Evolutionary conservation across 2,888 invertebrate genomes (phyloP), one percentile per base, ranked within the genome.

Genomic region (Scaptomyza cyrtandrae): DNA sequence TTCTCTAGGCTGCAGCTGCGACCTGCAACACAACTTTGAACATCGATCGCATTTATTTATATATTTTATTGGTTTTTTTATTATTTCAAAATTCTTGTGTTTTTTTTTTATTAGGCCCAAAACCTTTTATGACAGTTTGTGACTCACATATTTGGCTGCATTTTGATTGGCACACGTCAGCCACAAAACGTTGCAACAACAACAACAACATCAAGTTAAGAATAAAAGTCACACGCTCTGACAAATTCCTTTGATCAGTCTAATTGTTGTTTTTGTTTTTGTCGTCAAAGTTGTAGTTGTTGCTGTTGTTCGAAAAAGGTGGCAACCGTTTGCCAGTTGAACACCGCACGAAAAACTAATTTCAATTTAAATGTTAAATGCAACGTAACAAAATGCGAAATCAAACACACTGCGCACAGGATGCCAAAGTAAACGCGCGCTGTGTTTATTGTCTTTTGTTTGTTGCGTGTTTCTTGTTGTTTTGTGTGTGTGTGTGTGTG

Each of bases 341-440:
- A 65, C 68, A 78, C 75, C 62, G 89, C 89, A 89, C 89, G 89
- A 89, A 89, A 89, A 89, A 89, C 89, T 88, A 89, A 89, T 89
- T 89, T 89, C 80, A 89, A 89, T 89, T 88, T 89, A 89, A 89
- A 89, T 85, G 84, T 83, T 78, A 76, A 78, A 77, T 78, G 83
- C 88, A 88, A 88, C 89, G 88, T 64, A 86, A 72, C 69, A 52
- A 66, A 74, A 74, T 64, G 61, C 76, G 74, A 76, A 76, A 52
- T 76, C 76, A 67, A 67, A 70, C 73, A 16, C 7, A 39, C 1
- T 69, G 61, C 35, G 70, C 48, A 39, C 66, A 59, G 49, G 49
- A 62, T 53, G 57, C 16, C 53, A 57, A 58, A 71, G 64, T 46
- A 53, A 50, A 71, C 64, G 24, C 6, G 56, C 53, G 48, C n/a